Percentiles rank a stretch among this genome's conserved stretches.
Evolutionary conservation across 2,888 invertebrate species (phyloP).

Genomic region (Sussaba pulchella): DNA sequence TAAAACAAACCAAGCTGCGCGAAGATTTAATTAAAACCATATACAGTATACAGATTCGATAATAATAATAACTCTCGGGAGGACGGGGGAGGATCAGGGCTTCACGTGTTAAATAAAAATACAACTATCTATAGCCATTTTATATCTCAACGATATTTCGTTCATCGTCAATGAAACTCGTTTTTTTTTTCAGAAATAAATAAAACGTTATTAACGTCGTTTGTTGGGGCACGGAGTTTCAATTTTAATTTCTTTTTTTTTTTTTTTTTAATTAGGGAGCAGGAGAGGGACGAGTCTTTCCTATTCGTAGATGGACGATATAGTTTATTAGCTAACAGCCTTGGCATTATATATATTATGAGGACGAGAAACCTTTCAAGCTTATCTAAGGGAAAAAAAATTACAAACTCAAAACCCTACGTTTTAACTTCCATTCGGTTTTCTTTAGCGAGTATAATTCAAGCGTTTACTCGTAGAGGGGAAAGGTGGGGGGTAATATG

Average conservation of each 20-base stretch:
- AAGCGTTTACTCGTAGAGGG: constrained; percentile 55
- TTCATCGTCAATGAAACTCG: constrained; percentile 72
- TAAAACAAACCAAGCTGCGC: constrained; percentile 77
- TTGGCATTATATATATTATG: constrained; percentile 59
- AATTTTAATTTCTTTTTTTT: constrained; percentile 1
- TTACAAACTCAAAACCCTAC: constrained; percentile 64
- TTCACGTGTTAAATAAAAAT: constrained; percentile 47
- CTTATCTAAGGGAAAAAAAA: constrained; percentile 65
- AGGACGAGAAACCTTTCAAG: constrained; percentile 69
- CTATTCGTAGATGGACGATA: constrained; percentile 64
- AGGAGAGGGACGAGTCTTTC: constrained; percentile 11
- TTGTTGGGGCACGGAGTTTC: background rate
- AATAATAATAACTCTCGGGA: constrained; percentile 41
- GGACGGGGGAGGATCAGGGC: background rate
- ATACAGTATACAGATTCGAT: constrained; percentile 72
- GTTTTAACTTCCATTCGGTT: constrained; percentile 36
- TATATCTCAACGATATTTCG: constrained; percentile 56
- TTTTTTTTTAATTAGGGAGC: constrained; percentile 9
- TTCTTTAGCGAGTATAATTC: constrained; percentile 58
- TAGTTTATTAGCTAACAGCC: constrained; percentile 64
- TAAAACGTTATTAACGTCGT: constrained; percentile 45
- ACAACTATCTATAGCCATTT: constrained; percentile 49
- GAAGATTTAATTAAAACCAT: constrained; percentile 76
- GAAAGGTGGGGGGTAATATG: constrained; percentile 27
- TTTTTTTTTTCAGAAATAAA: constrained; percentile 70